phyloP scores from a whole-genome alignment of 2,113 vertebrate genomes.

The Clarias batrachus region DNA sequence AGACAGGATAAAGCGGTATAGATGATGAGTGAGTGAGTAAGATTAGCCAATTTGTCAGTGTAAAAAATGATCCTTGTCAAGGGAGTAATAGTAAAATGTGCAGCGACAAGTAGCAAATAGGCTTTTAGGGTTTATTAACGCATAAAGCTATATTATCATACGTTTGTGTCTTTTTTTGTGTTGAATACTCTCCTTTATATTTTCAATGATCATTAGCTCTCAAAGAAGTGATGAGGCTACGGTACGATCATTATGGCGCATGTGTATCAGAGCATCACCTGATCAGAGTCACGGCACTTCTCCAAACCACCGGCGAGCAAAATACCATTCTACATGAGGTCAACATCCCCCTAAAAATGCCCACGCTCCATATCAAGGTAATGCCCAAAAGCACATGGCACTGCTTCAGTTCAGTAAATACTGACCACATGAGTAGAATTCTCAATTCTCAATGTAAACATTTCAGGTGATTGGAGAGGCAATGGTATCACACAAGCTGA shows the following conservation, averaged over 20 bases:
- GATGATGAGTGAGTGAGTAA: too few species aligned
- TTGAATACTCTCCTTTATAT: background rate
- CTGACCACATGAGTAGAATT: background rate
- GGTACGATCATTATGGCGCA: conserved; percentile 66
- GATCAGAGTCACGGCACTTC: conserved; percentile 67
- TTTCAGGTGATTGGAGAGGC: conserved; percentile 67
- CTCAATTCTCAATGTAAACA: background rate
- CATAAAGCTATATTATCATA: too few species aligned
- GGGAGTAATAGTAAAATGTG: background rate
- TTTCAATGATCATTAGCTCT: conserved; percentile 57
- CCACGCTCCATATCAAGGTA: conserved; percentile 69
- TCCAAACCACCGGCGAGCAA: conserved; percentile 52
- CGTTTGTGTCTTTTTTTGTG: background rate
- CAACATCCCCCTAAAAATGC: conserved; percentile 69
- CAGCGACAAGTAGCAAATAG: background rate
- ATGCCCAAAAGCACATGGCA: background rate
- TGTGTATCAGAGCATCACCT: conserved; percentile 69
- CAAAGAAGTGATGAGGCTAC: conserved; percentile 71
- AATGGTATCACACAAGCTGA: conserved; percentile 51
- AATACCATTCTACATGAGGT: conserved; percentile 59
- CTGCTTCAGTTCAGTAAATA: background rate
- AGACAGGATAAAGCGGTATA: too few species aligned
- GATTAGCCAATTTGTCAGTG: background rate
- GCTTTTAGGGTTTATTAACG: background rate
- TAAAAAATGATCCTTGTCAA: background rate